Base-by-base conservation (phyloP, 2,113 vertebrate species). In the Psittacus erithacus region DNA sequence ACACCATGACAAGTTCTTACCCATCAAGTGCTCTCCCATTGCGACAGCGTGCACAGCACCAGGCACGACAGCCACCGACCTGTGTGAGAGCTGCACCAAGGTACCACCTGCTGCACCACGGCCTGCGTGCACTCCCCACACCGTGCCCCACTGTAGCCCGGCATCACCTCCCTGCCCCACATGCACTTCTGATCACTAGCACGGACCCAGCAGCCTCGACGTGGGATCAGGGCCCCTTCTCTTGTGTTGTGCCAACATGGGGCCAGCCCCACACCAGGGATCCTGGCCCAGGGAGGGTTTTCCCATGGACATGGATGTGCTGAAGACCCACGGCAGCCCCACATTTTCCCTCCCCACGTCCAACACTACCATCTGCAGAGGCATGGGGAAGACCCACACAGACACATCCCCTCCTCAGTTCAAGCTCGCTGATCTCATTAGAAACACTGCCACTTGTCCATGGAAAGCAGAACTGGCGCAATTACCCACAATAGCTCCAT, bases 401-500 rank as follows among this genome's bases (percentile, higher is more conserved):
- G 59, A 59, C 29, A 33, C 73, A 55, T 22, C 62, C 62, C 38
- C 49, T 47, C 65, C 50, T 64, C 80, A n/a, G 6, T 9, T 17
- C 11, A 6, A 33, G 27, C 50, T 67, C 63, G 70, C n/a, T 33
- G 33, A 43, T 78, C 60, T 86, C 65, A 43, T 47, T 60, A 55
- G 52, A 38, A 55, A 78, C 39, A 7, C 13, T 9, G 19, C n/a
- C 52, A 57, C 76, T 95, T 62, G 59, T 68, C 74, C 49, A 24
- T 1, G 16, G 70, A 79, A 82, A 88, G 44, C 39, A 92, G n/a
- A 93, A 81, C 52, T 84, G 81, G 44, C 86, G 69, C 86, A 63
- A 96, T 83, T 96, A 95, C 95, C 95, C 90, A 93, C 86, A 94
- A 80, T 85, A 88, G 88, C 80, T 86, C 93, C 89, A 92, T 96